Percentiles rank a stretch among this genome's conserved stretches.
These are phyloP conservation scores for Ascidia mentula DNA, from an alignment of 23 tunicate species.

Conservation along the genomic window DNA sequence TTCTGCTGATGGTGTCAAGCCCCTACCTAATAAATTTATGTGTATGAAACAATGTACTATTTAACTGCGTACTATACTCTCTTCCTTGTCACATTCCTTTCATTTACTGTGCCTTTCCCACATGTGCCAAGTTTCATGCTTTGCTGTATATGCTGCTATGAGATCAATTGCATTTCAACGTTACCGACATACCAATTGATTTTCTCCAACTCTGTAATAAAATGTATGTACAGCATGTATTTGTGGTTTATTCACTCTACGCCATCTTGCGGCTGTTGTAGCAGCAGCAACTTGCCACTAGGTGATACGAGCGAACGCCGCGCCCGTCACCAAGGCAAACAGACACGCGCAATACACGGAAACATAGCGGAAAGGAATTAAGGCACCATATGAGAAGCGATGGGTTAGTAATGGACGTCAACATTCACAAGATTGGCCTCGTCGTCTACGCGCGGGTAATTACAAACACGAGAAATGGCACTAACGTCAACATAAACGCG, in stretches of 20 bases:
- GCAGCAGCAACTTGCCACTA: background rate
- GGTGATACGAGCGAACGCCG: background rate
- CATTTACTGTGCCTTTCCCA: no score
- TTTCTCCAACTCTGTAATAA: no score
- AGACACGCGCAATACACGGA: background rate
- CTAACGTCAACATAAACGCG: background rate
- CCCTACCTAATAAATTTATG: no score
- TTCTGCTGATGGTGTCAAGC: no score
- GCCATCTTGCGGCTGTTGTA: background rate
- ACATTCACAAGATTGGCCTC: conserved; percentile 3
- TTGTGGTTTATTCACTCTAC: conserved; percentile 10
- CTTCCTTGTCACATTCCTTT: no score
- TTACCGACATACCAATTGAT: no score
- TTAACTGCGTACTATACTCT: no score
- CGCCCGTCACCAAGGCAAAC: background rate
- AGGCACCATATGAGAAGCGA: conserved; percentile 13
- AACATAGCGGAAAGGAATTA: conserved; percentile 1
- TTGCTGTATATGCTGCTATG: no score
- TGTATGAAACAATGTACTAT: no score
- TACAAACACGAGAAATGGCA: conserved; percentile 3
- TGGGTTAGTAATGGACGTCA: conserved; percentile 9
- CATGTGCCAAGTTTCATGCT: no score
- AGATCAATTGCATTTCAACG: no score
- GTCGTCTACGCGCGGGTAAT: background rate
- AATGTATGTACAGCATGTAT: no score